Evolutionary conservation across 2,888 invertebrate species (phyloP), one percentile per base, ranked within the genome.

Genomic region (Pimpla rufipes): DNA sequence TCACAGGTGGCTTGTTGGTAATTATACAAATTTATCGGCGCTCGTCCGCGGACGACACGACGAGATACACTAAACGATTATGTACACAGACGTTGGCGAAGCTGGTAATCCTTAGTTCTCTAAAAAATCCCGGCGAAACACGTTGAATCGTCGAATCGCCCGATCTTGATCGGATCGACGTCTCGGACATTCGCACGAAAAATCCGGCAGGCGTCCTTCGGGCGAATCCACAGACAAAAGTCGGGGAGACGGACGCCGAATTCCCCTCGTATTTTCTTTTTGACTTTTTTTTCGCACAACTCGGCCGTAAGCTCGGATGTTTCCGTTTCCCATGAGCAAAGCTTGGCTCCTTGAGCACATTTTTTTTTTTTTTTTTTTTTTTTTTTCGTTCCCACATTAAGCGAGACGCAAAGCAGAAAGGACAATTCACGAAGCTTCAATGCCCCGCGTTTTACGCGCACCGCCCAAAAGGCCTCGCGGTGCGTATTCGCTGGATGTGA

Each of bases 11-110:
- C n/a, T 78, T 78, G 68, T 66, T 71, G n/a, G 62, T 84, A 64
- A 81, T 81, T 79, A 64, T 81, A 84, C 74, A 84, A 84, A 78
- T 81, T 78, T 64, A 47, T 70, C 74, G 37, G 73, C 29, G 29
- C 50, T 64, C 45, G 73, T 71, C 47, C 78, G 68, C 73, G 79
- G 79, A 64, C 71, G 73, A 80, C 52, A 5, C 55, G 66, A 85
- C 68, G 64, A 81, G 81, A 84, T 81, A 81, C 74, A 84, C 78
- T 73, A 66, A 81, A 83, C 59, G 77, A 79, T 81, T 77, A 77
- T 81, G 66, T 85, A 83, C 83, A 85, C 59, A 81, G 50, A 74
- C 35, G 52, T 67, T 73, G 68, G 79, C 83, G 77, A 80, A 64
- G 80, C 77, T 79, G n/a, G 55, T 62, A 68, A 5, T 2, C 64